Percentiles rank a stretch among this genome's conserved stretches.
Evolutionary conservation across 1,140 invertebrate genomes (phyloP).

Genomic region (Dreissena rostriformis): DNA sequence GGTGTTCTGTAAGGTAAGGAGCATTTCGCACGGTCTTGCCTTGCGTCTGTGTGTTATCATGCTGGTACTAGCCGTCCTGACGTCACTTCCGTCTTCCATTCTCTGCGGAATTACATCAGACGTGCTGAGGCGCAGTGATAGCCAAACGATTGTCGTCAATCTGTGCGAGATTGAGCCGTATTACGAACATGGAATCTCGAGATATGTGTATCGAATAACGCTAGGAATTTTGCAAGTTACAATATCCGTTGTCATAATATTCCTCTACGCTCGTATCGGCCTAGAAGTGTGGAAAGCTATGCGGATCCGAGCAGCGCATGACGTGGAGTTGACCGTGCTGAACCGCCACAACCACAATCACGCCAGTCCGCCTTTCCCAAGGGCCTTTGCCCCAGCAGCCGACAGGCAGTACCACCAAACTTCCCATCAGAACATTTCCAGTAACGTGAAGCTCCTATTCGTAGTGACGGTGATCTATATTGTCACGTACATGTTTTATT

Average conservation of each 20-base stretch:
- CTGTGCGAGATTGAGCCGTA: constrained; percentile 26
- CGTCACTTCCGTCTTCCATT: constrained; percentile 25
- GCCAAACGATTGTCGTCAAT: constrained; percentile 8
- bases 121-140: too few species aligned
- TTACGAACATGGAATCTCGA: background rate
- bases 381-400: background rate
- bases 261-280: constrained; percentile 34
- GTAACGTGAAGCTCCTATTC: too few species aligned
- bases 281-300: constrained; percentile 17
- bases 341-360: background rate
- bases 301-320: constrained; percentile 1
- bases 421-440: constrained; percentile 2
- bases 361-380: background rate
- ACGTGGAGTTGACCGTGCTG: constrained; percentile 3
- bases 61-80: constrained; percentile 29
- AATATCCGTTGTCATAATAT: constrained; percentile 18
- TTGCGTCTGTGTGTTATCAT: constrained; percentile 25
- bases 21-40: constrained; percentile 2
- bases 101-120: constrained; percentile 22
- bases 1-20: background rate
- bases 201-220: constrained; percentile 36
- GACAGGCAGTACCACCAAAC: background rate
- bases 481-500: too few species aligned
- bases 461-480: too few species aligned
- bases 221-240: constrained; percentile 6